Base-by-base conservation (phyloP, 2,888 invertebrate genomes). In the Sinodicranocentrus sp. region DNA sequence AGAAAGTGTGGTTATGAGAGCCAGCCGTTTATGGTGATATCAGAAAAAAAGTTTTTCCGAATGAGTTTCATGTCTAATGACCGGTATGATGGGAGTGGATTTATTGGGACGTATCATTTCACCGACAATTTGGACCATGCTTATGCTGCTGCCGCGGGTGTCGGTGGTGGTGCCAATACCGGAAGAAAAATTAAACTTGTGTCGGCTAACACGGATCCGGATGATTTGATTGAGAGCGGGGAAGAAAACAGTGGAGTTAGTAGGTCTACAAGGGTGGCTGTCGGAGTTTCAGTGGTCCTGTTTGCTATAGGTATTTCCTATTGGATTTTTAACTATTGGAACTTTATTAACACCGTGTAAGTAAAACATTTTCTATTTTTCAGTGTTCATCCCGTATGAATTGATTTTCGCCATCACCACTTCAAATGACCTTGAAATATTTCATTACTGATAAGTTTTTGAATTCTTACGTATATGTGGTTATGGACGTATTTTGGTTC, bases 51-150 rank as follows among this genome's bases (percentile, higher is more conserved):
- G 67, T 88, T 88, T 67, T 88, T 98, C 92, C 94, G 97, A 89
- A 96, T 99, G 72, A 96, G 97, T 5, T 98, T 99, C 91, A 93
- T 95, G 90, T 97, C 98, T 6, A 98, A 99, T 91, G 96, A 97
- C 90, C 93, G 97, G 67, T 85, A 85, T 57, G 86, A 88, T 82
- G 88, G 85, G 10, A 87, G 87, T 43, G 88, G 88, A 73, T 88
- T 88, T 67, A 61, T 82, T 79, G 88, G 86, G 19, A 80, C 85
- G 5, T 88, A 84, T 52, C 87, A 86, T 73, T 88, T 88, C 79
- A 86, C 84, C 25, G 80, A 85, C 70, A 84, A 87, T 33, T 33
- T 78, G 63, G 78, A 78, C 48, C 26, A 33, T 39, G 78, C 61
- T 8, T 71, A 78, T 21, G 71, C 61, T 13, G 61, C 78, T 17